Percentiles rank a stretch among this genome's conserved stretches.
Evolutionary conservation across 2,888 invertebrate species (phyloP).

Genomic region (Eupelmus urozonus): DNA sequence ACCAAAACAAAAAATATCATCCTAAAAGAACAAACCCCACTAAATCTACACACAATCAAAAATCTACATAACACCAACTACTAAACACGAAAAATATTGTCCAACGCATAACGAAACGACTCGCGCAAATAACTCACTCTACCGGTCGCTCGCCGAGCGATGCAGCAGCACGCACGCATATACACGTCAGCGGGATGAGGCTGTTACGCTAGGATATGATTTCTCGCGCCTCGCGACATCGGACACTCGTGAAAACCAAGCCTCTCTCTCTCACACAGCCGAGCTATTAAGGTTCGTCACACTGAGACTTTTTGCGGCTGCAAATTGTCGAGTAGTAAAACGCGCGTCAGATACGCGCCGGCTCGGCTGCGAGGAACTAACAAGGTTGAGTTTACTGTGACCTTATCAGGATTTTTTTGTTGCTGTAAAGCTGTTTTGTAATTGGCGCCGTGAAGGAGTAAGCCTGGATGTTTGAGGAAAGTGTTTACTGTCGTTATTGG

Average conservation of each 20-base stretch:
- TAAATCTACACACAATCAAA: neutral
- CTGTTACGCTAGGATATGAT: constrained; percentile 64
- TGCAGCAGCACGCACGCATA: constrained; percentile 42
- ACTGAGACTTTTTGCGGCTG: constrained; percentile 36
- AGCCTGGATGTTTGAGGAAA: too few species aligned
- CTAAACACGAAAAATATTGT: neutral
- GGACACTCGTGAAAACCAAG: constrained; percentile 72
- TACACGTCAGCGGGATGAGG: constrained; percentile 63
- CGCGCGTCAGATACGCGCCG: neutral
- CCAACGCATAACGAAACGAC: constrained; percentile 58
- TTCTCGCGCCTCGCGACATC: constrained; percentile 69
- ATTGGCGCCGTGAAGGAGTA: too few species aligned
- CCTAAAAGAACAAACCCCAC: too few species aligned
- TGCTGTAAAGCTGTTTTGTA: too few species aligned
- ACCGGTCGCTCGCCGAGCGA: constrained; percentile 69
- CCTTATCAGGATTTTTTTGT: too few species aligned
- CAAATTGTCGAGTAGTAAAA: constrained; percentile 29
- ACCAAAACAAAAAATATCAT: too few species aligned
- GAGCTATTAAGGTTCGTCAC: constrained; percentile 37
- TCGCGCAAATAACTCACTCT: constrained; percentile 64
- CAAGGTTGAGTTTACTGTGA: too few species aligned
- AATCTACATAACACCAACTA: neutral
- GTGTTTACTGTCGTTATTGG: too few species aligned
- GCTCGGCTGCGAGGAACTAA: neutral
- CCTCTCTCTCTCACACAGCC: constrained; percentile 47